A percentile compares a stretch with the other conserved stretches of the same genome.
These are phyloP conservation scores for Byasa hedistus DNA, from an alignment of 2,888 invertebrate genomes.

Conservation along the genomic window DNA sequence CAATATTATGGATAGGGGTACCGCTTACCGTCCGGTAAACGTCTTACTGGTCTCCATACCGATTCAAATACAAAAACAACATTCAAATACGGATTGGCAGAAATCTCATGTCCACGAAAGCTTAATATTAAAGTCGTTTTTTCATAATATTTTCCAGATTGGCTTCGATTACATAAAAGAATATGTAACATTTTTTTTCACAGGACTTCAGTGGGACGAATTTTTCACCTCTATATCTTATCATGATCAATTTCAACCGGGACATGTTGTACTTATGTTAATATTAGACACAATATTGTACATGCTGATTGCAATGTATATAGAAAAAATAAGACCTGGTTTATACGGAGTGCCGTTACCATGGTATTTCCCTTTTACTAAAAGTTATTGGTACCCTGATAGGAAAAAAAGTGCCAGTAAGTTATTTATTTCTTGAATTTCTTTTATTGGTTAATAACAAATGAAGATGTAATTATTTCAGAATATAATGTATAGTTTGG, in stretches of 20 bases:
- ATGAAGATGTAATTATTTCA: not conserved
- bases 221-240: conserved; percentile 83
- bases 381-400: conserved; percentile 77
- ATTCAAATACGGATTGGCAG: too few species aligned
- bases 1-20: too few species aligned
- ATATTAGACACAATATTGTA: conserved; percentile 86
- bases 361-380: conserved; percentile 90
- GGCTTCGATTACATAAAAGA: too few species aligned
- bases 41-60: too few species aligned
- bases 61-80: too few species aligned
- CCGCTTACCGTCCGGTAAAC: too few species aligned
- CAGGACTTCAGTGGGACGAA: conserved; percentile 83
- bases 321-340: conserved; percentile 93
- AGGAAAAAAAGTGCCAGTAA: conserved; percentile 58
- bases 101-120: too few species aligned
- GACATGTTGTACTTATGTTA: conserved; percentile 85
- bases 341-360: conserved; percentile 90
- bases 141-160: too few species aligned
- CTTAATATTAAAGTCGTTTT: too few species aligned
- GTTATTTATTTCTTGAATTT: conserved; percentile 26
- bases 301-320: conserved; percentile 88
- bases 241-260: conserved; percentile 86
- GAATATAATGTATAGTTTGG: too few species aligned
- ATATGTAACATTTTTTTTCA: too few species aligned
- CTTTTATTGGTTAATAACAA: not conserved